Percentiles rank a stretch among this genome's conserved stretches.
Conservation (phyloP, 2,888 invertebrate species). For the Prenolepis imparis region DNA sequence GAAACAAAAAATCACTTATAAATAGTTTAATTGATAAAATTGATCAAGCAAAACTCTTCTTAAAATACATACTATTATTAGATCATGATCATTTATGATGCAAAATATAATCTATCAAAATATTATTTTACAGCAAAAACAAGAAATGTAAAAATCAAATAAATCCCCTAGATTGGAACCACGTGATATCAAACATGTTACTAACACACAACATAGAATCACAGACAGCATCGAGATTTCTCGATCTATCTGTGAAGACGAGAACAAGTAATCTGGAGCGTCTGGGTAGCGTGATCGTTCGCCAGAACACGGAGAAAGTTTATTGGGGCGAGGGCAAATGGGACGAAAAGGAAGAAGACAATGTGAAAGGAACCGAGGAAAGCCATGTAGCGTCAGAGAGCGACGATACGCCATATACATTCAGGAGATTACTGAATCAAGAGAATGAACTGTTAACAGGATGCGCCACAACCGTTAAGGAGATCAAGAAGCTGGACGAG, state of each 20-base stretch:
- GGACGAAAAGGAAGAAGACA: conserved; percentile 63
- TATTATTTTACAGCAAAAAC: conserved; percentile 75
- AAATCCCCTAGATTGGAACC: conserved; percentile 82
- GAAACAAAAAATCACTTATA: background rate
- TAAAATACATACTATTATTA: background rate
- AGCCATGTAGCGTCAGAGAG: conserved; percentile 47
- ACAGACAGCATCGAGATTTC: conserved; percentile 63
- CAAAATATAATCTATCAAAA: background rate
- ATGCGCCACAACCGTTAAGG: conserved; percentile 78
- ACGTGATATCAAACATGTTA: conserved; percentile 76
- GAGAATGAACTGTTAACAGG: conserved; percentile 73
- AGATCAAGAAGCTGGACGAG: conserved; percentile 73
- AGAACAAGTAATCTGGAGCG: conserved; percentile 69
- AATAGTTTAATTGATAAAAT: background rate
- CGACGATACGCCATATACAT: conserved; percentile 69
- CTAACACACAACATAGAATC: conserved; percentile 71
- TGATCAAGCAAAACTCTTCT: background rate
- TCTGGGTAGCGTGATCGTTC: conserved; percentile 75
- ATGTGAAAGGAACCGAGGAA: conserved; percentile 64
- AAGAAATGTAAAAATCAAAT: conserved; percentile 80
- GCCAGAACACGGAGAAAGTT: conserved; percentile 75
- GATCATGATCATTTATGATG: background rate
- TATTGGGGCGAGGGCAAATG: conserved; percentile 72
- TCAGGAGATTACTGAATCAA: conserved; percentile 73
- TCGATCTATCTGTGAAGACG: conserved; percentile 77